A percentile compares a stretch with the other conserved stretches of the same genome.
These are phyloP conservation scores for Labeo catla DNA, from an alignment of 2,113 vertebrate genomes.

Conservation along the genomic window DNA sequence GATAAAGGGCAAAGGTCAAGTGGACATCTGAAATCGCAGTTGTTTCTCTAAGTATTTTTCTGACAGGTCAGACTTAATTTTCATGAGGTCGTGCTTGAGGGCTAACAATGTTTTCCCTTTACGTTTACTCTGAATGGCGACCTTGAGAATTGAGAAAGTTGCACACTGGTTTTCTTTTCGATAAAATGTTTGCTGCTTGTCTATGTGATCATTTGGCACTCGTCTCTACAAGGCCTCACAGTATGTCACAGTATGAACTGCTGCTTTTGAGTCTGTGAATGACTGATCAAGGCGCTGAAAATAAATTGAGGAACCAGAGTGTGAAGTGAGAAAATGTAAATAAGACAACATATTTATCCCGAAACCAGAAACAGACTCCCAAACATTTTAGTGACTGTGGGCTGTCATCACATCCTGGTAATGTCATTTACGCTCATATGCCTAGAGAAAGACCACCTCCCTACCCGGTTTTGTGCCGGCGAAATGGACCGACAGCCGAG, in stretches of 20 bases:
- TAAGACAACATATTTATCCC: slow-evolving; percentile 32
- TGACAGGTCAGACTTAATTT: slow-evolving; percentile 51
- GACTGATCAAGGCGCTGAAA: slow-evolving; percentile 33
- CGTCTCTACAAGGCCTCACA: neutral
- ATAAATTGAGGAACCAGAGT: neutral
- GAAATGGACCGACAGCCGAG: slow-evolving; percentile 41
- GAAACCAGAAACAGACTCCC: slow-evolving; percentile 24
- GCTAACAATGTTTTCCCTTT: slow-evolving; percentile 32
- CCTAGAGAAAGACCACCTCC: slow-evolving; percentile 3
- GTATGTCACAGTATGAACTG: neutral
- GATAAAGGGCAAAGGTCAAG: slow-evolving; percentile 64
- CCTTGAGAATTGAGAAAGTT: slow-evolving; percentile 12
- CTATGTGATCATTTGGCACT: slow-evolving; percentile 6
- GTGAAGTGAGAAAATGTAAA: slow-evolving; percentile 31
- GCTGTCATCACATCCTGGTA: slow-evolving; percentile 43
- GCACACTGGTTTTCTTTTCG: neutral
- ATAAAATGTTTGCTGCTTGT: neutral
- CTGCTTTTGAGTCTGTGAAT: slow-evolving; percentile 7
- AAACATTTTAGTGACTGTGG: slow-evolving; percentile 11
- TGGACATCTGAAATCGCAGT: slow-evolving; percentile 56
- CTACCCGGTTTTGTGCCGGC: slow-evolving; percentile 9
- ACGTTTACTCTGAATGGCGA: slow-evolving; percentile 46
- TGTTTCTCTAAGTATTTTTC: slow-evolving; percentile 39
- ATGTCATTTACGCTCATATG: slow-evolving; percentile 52
- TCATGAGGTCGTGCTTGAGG: slow-evolving; percentile 24